These are phyloP conservation scores for Acomys russatus DNA, from an alignment of 2,797 vertebrate genomes.

Conservation along the genomic window DNA sequence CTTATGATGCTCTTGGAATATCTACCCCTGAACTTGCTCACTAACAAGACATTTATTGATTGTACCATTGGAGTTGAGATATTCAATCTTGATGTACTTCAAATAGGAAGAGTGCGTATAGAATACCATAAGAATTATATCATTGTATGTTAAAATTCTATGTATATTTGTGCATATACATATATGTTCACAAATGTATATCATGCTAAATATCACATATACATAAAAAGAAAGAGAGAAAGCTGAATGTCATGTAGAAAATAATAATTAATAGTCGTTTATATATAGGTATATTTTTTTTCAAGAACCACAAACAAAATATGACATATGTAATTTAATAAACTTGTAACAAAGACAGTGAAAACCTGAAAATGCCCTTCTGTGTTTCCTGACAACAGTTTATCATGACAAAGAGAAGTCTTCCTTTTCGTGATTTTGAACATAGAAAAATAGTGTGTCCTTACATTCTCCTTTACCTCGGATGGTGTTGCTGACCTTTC, in stretches of 20 bases:
- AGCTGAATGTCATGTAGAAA: neutral
- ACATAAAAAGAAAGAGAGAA: neutral
- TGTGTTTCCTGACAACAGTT: slow-evolving; percentile 80
- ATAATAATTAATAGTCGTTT: slow-evolving; percentile 72
- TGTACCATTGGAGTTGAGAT: fast-evolving
- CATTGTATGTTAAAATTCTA: neutral
- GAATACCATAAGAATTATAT: neutral
- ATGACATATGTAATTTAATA: slow-evolving; percentile 79
- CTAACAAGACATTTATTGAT: neutral
- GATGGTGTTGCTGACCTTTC: slow-evolving; percentile 32
- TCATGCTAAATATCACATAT: neutral
- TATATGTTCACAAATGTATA: neutral
- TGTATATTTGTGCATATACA: neutral
- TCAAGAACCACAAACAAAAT: slow-evolving; percentile 84
- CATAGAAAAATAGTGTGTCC: slow-evolving; percentile 76
- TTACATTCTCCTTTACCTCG: slow-evolving; percentile 84
- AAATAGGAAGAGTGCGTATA: neutral
- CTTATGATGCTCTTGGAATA: no score
- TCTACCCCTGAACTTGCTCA: no score
- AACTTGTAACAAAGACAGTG: slow-evolving; percentile 23
- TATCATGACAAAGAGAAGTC: slow-evolving; percentile 81
- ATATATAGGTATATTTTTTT: slow-evolving; percentile 74
- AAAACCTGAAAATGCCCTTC: slow-evolving; percentile 76
- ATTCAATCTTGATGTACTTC: neutral
- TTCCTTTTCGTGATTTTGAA: slow-evolving; percentile 81